Evolutionary conservation across 2,888 invertebrate genomes (phyloP), one percentile per base, ranked within the genome.

Genomic region (Liopterus haemorrhoidalis): DNA sequence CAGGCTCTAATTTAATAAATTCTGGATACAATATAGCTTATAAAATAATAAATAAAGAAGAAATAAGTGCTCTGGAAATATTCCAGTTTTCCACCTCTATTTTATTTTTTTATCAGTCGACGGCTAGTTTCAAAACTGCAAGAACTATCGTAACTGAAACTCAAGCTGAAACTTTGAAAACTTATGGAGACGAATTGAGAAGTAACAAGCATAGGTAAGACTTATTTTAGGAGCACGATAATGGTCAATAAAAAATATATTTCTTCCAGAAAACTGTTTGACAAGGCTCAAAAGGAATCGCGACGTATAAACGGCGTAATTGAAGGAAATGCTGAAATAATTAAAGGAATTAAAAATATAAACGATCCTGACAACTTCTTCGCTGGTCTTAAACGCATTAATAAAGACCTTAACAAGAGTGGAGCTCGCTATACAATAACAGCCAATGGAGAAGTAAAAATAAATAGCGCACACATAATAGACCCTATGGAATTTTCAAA

Each of bases 351-450:
- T 38, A 62, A 68, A 47, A 71, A 62, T 54, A 74, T 74, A 38
- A 51, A 56, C 6, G 62, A 74, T 57, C 72, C 70, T 50, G 72
- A 74, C 50, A 70, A 73, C 35, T 74, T 70, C 56, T 74, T 73
- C 52, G 67, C 71, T 1, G 69, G 70, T 50, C 67, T 72, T 0
- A 60, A 71, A 0, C 61, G 62, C 41, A 70, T 72, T 25, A 74
- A 73, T 58, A 73, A 72, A 53, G 70, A 73, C 20, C 38, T 73
- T 5, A 74, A 74, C 53, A 60, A 68, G 31, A 68, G 72, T 54
- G 69, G 69, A 37, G 58, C 41, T n/a, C 21, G 46, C 31, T 49
- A 38, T 24, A 46, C 46, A 14, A 46, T 49, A 5, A 40, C 41
- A 8, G 2, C 33, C 15, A 46, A 49, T 30, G 49, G 49, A 2